Base-by-base conservation (phyloP, 2,113 vertebrate genomes). In the Anguilla rostrata region DNA sequence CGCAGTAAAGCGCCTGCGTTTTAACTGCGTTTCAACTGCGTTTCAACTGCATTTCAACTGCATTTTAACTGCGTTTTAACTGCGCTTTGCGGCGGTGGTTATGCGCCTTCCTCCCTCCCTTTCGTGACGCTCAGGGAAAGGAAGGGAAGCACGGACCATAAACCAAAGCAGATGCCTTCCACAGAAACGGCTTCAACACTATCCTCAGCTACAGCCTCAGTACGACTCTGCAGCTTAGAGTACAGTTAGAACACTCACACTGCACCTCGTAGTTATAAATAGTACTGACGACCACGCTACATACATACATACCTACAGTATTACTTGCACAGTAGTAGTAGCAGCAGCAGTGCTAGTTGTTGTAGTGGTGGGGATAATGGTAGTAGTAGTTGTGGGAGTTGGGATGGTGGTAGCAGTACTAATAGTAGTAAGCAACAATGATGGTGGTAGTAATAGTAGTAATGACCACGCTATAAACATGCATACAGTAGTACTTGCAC, bases 71-170 rank as follows among this genome's bases (percentile, higher is more conserved):
- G 79, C 81, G 81, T 1, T 53, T 53, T 53, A 53, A 53, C 49
- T 53, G 49, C 12, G 49, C 88, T 88, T 81, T 83, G 89, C 86
- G 91, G 88, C 84, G 49, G 87, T 88, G 43, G 82, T 83, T 83
- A 15, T 6, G 22, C 41, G 9, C 20, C 9, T 14, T 82, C 41
- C 26, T 63, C 18, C 18, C 3, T 56, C 53, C 53, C 18, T 18
- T 46, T 43, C 5, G 18, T 26, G 40, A 3, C 11, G 46, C n/a
- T n/a, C 81, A 34, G n/a, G 81, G 39, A 14, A 82, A 1, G 40
- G 46, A 53, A 1, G 40, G 26, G 81, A 12, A 20, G 40, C 29
- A 63, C 82, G 5, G 41, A 16, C 46, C 2, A 29, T 29, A 56
- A 22, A 83, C 53, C 39, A 56, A 39, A 60, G 29, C 39, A 63